These are phyloP conservation scores for Numenius arquata DNA, from an alignment of 2,113 vertebrate species.

Conservation along the genomic window DNA sequence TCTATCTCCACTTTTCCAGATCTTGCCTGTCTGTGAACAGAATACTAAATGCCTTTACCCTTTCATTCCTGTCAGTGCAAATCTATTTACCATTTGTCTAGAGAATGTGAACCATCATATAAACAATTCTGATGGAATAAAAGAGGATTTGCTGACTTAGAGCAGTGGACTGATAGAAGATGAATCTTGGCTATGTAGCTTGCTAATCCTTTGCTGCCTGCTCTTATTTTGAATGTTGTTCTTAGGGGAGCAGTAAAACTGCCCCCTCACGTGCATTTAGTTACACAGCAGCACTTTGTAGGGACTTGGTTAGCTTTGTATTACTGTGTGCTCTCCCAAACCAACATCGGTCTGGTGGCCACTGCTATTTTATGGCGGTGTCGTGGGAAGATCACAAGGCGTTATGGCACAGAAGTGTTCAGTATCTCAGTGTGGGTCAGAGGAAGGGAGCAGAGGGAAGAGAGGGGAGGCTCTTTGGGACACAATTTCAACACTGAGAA, in stretches of 20 bases:
- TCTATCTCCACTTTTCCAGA: neutral
- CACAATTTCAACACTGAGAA: neutral
- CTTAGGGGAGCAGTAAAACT: neutral
- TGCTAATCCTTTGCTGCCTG: neutral
- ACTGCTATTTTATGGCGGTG: neutral
- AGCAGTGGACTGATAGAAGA: neutral
- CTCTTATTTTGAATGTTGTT: neutral
- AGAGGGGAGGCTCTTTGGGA: neutral
- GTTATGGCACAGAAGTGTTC: neutral
- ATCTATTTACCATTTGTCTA: neutral
- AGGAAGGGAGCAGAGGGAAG: neutral
- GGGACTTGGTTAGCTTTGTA: neutral
- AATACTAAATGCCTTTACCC: neutral
- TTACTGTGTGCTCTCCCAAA: accelerated
- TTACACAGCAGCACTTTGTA: neutral
- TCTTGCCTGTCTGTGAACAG: neutral
- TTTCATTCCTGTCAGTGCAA: neutral
- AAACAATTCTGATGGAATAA: neutral
- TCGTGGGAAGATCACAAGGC: neutral
- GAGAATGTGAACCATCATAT: neutral
- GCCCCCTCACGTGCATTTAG: neutral
- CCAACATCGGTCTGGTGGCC: neutral
- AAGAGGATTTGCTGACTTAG: neutral
- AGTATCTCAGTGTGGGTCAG: neutral
- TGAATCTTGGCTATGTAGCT: neutral